These are phyloP conservation scores for Propithecus deckenii DNA, from an alignment of 2,797 vertebrate species.

Conservation along the genomic window DNA sequence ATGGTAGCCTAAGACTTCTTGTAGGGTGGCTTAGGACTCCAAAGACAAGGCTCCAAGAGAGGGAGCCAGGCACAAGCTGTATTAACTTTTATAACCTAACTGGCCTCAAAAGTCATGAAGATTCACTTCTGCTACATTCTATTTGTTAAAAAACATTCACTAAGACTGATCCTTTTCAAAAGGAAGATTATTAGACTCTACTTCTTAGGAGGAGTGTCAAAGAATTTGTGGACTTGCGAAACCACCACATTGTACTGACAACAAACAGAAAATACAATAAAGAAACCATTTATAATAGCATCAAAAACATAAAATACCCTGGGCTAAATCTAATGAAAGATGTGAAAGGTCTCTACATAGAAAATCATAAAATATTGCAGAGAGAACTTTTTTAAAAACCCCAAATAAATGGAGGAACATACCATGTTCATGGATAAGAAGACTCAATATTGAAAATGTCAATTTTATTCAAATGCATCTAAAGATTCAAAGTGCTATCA, in stretches of 20 bases:
- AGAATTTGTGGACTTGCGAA: neutral
- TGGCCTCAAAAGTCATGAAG: neutral
- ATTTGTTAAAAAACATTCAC: slow-evolving; percentile 9
- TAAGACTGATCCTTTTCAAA: neutral
- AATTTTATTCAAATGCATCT: neutral
- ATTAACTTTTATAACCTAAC: neutral
- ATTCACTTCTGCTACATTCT: neutral
- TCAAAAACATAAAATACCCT: neutral
- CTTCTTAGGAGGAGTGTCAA: neutral
- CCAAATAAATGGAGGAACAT: slow-evolving; percentile 40
- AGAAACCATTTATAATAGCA: neutral
- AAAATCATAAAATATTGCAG: neutral
- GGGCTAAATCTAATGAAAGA: slow-evolving; percentile 10
- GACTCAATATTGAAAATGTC: slow-evolving; percentile 2
- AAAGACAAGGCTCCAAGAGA: neutral
- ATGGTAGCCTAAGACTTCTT: neutral
- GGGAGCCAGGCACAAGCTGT: neutral
- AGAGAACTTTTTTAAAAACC: neutral
- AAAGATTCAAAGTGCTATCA: neutral
- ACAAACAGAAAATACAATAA: slow-evolving; percentile 1
- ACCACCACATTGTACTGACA: neutral
- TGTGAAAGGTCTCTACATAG: neutral
- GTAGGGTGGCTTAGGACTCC: neutral
- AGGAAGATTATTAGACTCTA: neutral
- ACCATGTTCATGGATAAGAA: slow-evolving; percentile 75